A percentile compares a stretch with the other conserved stretches of the same genome.
These are phyloP conservation scores for Peromyscus eremicus DNA, from an alignment of 2,797 vertebrate species.

Conservation along the genomic window DNA sequence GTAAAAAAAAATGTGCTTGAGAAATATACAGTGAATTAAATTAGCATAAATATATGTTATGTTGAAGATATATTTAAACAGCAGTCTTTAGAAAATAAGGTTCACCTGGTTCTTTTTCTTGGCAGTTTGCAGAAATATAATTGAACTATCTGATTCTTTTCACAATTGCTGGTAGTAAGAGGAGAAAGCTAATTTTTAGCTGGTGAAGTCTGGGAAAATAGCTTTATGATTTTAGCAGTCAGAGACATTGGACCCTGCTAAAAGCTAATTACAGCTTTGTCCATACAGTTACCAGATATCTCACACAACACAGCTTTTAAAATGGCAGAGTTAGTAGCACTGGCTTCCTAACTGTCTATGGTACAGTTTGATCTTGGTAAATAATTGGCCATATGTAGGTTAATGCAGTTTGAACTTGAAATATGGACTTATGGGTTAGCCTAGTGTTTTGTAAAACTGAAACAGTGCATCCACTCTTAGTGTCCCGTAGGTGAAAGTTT, in stretches of 20 bases:
- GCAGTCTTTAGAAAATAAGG: not conserved
- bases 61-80: not conserved
- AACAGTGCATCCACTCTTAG: not conserved
- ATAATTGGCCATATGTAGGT: not conserved
- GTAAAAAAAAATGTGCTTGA: not conserved
- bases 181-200: not conserved
- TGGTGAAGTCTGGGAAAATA: not conserved
- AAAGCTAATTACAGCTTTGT: constrained; percentile 15
- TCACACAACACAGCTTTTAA: not conserved
- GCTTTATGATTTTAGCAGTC: not conserved
- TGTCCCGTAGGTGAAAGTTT: not conserved
- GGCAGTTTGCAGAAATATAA: not conserved
- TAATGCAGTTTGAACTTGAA: constrained; percentile 20
- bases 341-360: not conserved
- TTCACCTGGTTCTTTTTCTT: not conserved
- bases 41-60: not conserved
- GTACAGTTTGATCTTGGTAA: not conserved
- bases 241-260: not conserved
- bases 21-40: not conserved
- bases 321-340: not conserved
- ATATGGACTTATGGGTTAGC: not conserved
- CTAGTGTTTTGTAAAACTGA: not conserved
- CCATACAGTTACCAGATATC: not conserved
- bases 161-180: not conserved
- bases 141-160: not conserved